Percentiles rank a stretch among this genome's conserved stretches.
Evolutionary conservation across 2,888 invertebrate genomes (phyloP).

Genomic region (Marronus borbonicus): DNA sequence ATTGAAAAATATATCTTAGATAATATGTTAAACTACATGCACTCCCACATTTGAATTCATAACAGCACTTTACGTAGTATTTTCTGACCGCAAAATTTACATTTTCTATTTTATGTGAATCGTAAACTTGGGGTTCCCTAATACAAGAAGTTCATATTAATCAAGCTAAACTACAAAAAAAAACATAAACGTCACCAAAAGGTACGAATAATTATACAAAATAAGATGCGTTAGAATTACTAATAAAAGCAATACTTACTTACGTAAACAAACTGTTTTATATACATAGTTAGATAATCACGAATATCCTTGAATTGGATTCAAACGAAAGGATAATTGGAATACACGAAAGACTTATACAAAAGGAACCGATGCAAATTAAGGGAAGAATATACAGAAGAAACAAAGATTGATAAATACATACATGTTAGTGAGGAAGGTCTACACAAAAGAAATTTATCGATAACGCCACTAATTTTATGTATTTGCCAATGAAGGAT

Average conservation of each 20-base stretch:
- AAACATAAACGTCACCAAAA: background rate
- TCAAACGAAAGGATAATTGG: slow-evolving; percentile 14
- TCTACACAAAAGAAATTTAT: background rate
- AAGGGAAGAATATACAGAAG: background rate
- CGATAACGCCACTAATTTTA: background rate
- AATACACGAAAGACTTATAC: background rate
- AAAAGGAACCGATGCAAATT: background rate
- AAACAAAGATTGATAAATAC: background rate
- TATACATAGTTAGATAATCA: background rate
- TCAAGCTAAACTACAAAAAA: slow-evolving; percentile 2
- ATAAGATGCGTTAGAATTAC: background rate
- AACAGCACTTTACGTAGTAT: background rate
- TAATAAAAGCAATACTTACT: background rate
- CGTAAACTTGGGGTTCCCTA: background rate
- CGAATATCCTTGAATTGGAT: slow-evolving; percentile 7
- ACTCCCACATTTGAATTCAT: background rate
- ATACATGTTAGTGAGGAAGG: background rate
- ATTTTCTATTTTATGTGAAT: background rate
- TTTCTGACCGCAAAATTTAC: slow-evolving; percentile 10
- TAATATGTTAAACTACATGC: background rate
- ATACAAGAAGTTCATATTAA: background rate
- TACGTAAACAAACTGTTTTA: background rate
- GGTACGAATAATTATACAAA: background rate
- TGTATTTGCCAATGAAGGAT: too few relatives aligned
- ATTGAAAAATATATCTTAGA: too few relatives aligned